Evolutionary conservation across 1,140 invertebrate genomes (phyloP).

Genomic region (Helicorthomorpha holstii): DNA sequence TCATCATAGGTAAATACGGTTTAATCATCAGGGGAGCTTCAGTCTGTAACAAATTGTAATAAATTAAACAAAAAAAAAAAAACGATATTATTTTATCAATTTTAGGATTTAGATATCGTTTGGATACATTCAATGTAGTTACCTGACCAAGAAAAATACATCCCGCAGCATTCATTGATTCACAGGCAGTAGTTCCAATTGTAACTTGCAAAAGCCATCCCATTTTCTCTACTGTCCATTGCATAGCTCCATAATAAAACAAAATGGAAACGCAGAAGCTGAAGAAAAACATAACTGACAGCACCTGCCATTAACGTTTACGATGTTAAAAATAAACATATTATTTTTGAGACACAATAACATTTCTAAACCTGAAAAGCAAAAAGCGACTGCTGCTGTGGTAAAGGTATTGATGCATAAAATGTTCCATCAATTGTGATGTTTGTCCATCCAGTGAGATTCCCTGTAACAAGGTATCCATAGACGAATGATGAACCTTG

Average conservation of each 20-base stretch:
- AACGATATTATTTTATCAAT: not conserved
- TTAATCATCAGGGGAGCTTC: constrained; percentile 78
- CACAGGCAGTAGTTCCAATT: constrained; percentile 73
- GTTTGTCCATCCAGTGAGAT: constrained; percentile 10
- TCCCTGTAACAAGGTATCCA: constrained; percentile 43
- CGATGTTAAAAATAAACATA: too few relatives aligned
- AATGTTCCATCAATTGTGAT: not conserved
- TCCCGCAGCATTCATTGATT: constrained; percentile 75
- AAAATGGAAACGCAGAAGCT: constrained; percentile 70
- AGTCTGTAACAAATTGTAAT: constrained; percentile 47
- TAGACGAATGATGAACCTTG: constrained; percentile 71
- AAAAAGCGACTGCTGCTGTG: not conserved
- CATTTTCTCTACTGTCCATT: constrained; percentile 65
- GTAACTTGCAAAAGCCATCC: constrained; percentile 52
- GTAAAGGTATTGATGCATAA: not conserved
- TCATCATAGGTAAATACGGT: constrained; percentile 65
- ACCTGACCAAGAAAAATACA: constrained; percentile 84
- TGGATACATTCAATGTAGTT: not conserved
- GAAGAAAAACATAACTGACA: constrained; percentile 81
- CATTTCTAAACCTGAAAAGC: not conserved
- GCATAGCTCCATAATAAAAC: constrained; percentile 74
- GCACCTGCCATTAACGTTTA: too few relatives aligned
- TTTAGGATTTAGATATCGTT: not conserved
- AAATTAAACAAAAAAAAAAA: too few relatives aligned
- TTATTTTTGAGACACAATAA: not conserved